Percentiles rank a stretch among this genome's conserved stretches.
These are phyloP conservation scores for Pseudopipra pipra DNA, from an alignment of 2,113 vertebrate species.

Conservation along the genomic window DNA sequence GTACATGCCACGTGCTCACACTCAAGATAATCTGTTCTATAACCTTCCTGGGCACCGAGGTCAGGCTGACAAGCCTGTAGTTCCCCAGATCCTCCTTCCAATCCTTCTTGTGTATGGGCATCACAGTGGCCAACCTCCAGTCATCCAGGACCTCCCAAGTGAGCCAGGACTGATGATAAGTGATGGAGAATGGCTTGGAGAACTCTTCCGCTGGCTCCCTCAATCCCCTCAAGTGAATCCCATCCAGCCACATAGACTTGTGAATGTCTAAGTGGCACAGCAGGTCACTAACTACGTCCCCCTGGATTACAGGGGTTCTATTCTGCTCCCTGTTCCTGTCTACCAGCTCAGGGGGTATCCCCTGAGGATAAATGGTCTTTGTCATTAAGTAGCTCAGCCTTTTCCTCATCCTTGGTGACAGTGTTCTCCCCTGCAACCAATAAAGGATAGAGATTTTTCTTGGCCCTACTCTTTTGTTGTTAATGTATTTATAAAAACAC, in stretches of 20 bases:
- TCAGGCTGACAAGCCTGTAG: not conserved
- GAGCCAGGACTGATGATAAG: not conserved
- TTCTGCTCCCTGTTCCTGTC: not conserved
- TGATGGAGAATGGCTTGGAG: not conserved
- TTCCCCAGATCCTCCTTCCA: not conserved
- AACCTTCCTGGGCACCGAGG: not conserved
- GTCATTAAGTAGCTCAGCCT: not conserved
- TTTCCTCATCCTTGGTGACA: not conserved
- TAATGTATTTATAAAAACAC: not conserved
- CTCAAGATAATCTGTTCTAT: not conserved
- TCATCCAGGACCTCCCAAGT: not conserved
- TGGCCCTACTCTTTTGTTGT: not conserved
- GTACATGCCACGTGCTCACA: not conserved
- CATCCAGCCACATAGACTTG: not conserved
- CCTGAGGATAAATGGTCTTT: not conserved
- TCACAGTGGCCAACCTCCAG: not conserved
- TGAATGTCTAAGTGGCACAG: not conserved
- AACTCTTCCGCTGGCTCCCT: not conserved
- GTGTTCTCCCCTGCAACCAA: accelerated
- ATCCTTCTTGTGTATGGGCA: too few relatives aligned
- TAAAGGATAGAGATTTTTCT: not conserved
- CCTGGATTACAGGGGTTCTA: not conserved
- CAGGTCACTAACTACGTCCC: not conserved
- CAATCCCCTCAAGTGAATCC: not conserved
- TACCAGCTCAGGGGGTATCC: not conserved